Percentiles rank a stretch among this genome's conserved stretches.
Evolutionary conservation across 1,140 invertebrate genomes (phyloP).

Genomic region (Drosophila sp.): DNA sequence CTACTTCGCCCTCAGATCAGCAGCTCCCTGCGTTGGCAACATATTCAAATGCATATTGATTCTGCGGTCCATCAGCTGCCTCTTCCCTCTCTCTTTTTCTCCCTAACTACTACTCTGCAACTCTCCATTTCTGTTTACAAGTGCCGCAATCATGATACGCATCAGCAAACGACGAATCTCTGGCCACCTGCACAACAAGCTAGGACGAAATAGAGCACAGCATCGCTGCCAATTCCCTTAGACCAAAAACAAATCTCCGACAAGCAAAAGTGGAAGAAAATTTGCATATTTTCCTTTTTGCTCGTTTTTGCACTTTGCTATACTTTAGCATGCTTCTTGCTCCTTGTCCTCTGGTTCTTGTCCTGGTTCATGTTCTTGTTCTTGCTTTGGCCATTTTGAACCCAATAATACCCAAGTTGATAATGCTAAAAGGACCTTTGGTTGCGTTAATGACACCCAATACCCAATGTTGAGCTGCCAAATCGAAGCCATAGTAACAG

Average conservation of each 20-base stretch:
- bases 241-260: constrained; percentile 51
- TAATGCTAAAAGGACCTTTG: constrained; percentile 52
- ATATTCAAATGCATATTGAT: constrained; percentile 80
- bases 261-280: constrained; percentile 60
- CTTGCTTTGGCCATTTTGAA: constrained; percentile 36
- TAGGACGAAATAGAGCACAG: constrained; percentile 3
- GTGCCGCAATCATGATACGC: constrained; percentile 70
- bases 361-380: constrained; percentile 26
- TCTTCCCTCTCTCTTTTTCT: neutral
- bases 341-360: constrained; percentile 5
- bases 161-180: constrained; percentile 59
- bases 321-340: constrained; percentile 17
- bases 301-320: constrained; percentile 24
- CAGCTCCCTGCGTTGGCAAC: constrained; percentile 17
- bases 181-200: constrained; percentile 51
- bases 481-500: constrained; percentile 34
- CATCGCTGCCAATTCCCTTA: constrained; percentile 28
- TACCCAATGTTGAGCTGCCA: constrained; percentile 35
- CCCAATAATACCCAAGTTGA: constrained; percentile 32
- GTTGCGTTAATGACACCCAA: constrained; percentile 47
- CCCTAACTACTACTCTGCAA: constrained; percentile 14
- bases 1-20: neutral
- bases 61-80: constrained; percentile 64
- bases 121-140: constrained; percentile 59
- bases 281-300: constrained; percentile 57